phyloP scores from a whole-genome alignment of 2,797 vertebrate genomes.

The Margarornis squamiger region DNA sequence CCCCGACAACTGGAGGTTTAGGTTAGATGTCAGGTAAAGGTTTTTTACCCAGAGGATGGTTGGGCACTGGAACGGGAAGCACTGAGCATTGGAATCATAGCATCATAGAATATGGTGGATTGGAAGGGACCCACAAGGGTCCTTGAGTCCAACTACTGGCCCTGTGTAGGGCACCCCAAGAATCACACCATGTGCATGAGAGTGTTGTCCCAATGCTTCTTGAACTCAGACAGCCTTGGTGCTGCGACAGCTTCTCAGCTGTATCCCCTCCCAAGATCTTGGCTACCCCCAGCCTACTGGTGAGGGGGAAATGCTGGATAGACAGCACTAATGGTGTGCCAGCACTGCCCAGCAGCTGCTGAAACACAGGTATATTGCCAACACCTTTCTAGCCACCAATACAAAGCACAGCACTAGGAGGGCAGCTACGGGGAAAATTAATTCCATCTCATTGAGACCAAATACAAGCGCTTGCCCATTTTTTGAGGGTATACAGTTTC shows the following conservation, averaged over 20 bases:
- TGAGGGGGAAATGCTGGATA: too few species aligned
- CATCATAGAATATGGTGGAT: neutral
- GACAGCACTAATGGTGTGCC: neutral
- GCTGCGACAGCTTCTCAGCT: neutral
- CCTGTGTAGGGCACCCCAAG: neutral
- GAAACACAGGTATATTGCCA: neutral
- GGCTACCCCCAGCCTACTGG: rapidly evolving
- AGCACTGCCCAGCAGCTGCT: neutral
- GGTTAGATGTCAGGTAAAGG: neutral
- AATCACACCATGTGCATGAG: neutral
- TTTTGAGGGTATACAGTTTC: neutral
- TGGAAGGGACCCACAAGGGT: neutral
- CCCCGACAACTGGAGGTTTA: neutral
- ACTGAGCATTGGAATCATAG: neutral
- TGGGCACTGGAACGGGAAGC: neutral
- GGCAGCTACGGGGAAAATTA: neutral
- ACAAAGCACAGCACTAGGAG: neutral
- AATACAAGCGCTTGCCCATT: neutral
- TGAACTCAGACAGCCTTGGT: neutral
- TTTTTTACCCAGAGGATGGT: neutral
- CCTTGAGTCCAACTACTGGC: neutral
- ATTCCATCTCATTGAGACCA: rapidly evolving
- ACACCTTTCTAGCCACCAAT: neutral
- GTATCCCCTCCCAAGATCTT: neutral
- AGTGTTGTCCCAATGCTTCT: neutral